phyloP scores from a whole-genome alignment of 2,888 invertebrate species.

The Danaus chrysippus region DNA sequence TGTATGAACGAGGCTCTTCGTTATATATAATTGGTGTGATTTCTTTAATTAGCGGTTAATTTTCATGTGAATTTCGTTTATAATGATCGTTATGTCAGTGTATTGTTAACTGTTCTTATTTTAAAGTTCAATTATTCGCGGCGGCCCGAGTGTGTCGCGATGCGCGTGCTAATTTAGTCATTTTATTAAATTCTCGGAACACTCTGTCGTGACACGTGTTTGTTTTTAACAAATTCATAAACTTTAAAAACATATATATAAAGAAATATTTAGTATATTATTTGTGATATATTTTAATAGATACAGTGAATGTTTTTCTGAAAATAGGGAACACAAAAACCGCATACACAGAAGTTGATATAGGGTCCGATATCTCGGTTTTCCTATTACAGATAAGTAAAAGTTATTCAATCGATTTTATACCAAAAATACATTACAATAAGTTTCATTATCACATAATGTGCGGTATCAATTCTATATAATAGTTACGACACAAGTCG shows the following conservation, averaged over 20 bases:
- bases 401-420: slow-evolving; percentile 20
- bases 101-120: slow-evolving; percentile 23
- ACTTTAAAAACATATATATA: too few relatives aligned
- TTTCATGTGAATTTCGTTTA: slow-evolving; percentile 30
- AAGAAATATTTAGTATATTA: too few relatives aligned
- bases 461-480: slow-evolving; percentile 13
- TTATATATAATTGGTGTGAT: slow-evolving; percentile 33
- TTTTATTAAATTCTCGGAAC: slow-evolving; percentile 1
- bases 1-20: slow-evolving; percentile 30
- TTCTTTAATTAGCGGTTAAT: slow-evolving; percentile 32
- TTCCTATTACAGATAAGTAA: slow-evolving; percentile 40
- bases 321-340: slow-evolving; percentile 23
- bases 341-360: slow-evolving; percentile 24
- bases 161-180: slow-evolving; percentile 4
- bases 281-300: too few relatives aligned
- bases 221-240: too few relatives aligned
- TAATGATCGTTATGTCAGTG: slow-evolving; percentile 17
- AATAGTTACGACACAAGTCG: slow-evolving; percentile 20
- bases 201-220: not conserved
- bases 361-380: slow-evolving; percentile 45
- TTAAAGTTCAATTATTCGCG: slow-evolving; percentile 21
- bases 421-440: not conserved
- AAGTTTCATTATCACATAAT: slow-evolving; percentile 7
- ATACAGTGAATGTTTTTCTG: too few relatives aligned
- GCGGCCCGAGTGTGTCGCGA: slow-evolving; percentile 5